phyloP scores from a whole-genome alignment of 2,113 vertebrate species.

The Climacteris rufus region DNA sequence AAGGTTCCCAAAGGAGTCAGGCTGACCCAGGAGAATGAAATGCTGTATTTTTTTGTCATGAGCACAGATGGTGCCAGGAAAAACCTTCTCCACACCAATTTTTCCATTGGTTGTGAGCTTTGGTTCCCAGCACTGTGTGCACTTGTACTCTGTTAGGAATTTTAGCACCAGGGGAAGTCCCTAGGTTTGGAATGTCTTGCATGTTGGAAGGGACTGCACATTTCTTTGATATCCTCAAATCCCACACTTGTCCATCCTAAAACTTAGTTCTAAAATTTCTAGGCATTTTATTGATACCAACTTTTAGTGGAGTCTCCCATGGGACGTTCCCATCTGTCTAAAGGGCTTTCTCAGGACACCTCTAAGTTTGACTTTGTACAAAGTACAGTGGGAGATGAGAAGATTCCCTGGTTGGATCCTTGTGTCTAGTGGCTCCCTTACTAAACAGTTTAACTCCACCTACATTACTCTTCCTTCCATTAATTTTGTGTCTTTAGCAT shows the following conservation, averaged over 20 bases:
- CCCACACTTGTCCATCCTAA: not conserved
- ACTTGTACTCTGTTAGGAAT: not conserved
- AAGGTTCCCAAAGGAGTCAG: not conserved
- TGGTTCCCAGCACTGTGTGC: not conserved
- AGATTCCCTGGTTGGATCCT: not conserved
- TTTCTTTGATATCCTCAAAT: not conserved
- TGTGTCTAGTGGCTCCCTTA: not conserved
- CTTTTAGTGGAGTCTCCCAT: not conserved
- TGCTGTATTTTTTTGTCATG: not conserved
- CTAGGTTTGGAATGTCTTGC: not conserved
- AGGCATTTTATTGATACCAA: accelerated
- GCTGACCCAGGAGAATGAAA: not conserved
- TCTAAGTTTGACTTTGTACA: accelerated
- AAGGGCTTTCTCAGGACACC: not conserved
- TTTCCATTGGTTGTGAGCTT: not conserved
- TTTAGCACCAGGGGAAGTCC: not conserved
- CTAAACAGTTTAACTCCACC: not conserved
- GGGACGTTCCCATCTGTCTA: not conserved
- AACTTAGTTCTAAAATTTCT: not conserved
- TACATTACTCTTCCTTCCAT: not conserved
- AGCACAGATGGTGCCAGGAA: not conserved
- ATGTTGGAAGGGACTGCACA: not conserved
- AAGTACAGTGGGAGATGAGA: not conserved
- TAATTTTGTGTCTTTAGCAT: not conserved
- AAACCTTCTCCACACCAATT: not conserved